Evolutionary conservation across 2,797 vertebrate genomes (phyloP).

Genomic region (Sebastolobus altivelis): DNA sequence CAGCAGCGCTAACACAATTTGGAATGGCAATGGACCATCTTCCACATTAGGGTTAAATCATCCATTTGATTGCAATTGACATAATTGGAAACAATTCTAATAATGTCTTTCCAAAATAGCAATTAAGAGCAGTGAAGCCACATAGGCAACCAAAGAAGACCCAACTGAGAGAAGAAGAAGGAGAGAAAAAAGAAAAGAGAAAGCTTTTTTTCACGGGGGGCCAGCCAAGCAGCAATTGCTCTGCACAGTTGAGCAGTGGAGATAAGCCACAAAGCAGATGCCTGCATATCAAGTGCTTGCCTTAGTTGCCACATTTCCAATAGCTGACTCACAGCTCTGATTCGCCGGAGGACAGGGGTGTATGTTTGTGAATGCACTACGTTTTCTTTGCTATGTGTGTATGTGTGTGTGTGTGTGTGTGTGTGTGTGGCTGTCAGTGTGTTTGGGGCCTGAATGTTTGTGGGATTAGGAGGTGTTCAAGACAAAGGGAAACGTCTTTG

Average conservation of each 20-base stretch:
- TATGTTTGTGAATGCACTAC: constrained; percentile 34
- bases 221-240: constrained; percentile 82
- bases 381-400: background rate
- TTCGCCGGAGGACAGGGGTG: constrained; percentile 53
- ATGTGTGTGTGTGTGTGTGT: constrained; percentile 13
- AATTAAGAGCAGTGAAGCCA: constrained; percentile 67
- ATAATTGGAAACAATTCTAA: constrained; percentile 72
- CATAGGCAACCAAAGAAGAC: constrained; percentile 23
- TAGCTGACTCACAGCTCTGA: constrained; percentile 76
- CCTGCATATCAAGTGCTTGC: constrained; percentile 80
- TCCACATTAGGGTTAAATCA: constrained; percentile 73
- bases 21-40: constrained; percentile 59
- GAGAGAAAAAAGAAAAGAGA: constrained; percentile 33
- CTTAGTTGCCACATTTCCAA: constrained; percentile 79
- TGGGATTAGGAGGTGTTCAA: constrained; percentile 48
- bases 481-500: constrained; percentile 62
- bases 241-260: constrained; percentile 82
- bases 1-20: constrained; percentile 33
- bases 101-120: constrained; percentile 73
- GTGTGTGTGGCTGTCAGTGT: constrained; percentile 28
- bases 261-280: constrained; percentile 86
- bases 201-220: constrained; percentile 42
- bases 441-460: constrained; percentile 20
- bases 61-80: constrained; percentile 76
- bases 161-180: constrained; percentile 13